phyloP scores from a whole-genome alignment of 2,113 vertebrate genomes.

The Andinoacara biseriatus region DNA sequence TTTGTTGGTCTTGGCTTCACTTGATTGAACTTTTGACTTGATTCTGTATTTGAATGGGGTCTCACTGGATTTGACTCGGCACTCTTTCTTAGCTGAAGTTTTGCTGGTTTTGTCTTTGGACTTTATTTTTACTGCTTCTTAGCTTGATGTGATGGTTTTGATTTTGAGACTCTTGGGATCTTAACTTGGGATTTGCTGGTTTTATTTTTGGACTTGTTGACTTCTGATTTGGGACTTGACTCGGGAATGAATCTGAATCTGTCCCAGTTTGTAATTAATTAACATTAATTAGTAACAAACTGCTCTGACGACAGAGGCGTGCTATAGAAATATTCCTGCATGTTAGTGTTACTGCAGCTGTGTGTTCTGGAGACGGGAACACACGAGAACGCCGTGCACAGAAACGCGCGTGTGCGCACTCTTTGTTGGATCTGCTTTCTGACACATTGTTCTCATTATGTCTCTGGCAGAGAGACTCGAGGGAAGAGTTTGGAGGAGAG shows the following conservation, averaged over 20 bases:
- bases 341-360: background rate
- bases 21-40: background rate
- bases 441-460: constrained; percentile 73
- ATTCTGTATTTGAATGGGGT: background rate
- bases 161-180: too few relatives aligned
- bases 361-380: background rate
- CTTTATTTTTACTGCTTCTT: background rate
- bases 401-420: background rate
- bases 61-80: background rate
- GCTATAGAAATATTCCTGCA: background rate
- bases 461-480: constrained; percentile 45
- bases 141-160: too few relatives aligned
- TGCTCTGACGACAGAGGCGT: background rate
- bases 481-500: background rate
- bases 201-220: background rate
- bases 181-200: background rate
- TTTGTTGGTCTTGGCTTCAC: background rate
- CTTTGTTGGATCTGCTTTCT: constrained; percentile 10
- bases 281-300: background rate
- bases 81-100: background rate
- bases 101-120: fast-evolving
- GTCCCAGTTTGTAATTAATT: background rate
- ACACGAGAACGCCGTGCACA: background rate
- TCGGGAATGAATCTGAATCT: background rate
- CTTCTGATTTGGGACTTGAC: too few relatives aligned